Base-by-base conservation (phyloP, 2,797 vertebrate species). In the Brachyrhaphis roseni region DNA sequence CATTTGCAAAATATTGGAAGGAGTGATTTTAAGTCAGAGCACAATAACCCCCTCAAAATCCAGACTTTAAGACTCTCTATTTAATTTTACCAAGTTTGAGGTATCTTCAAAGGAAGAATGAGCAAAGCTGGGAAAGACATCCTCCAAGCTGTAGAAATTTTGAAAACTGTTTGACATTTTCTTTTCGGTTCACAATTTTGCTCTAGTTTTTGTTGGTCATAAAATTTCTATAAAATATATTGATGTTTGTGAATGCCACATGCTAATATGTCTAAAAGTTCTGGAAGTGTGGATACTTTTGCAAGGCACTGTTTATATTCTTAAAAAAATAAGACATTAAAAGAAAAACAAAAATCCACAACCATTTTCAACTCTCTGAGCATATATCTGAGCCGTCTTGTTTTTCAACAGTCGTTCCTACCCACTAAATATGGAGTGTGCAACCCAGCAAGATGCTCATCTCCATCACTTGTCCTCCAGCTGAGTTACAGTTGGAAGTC, bases 401-500 rank as follows among this genome's bases (percentile, higher is more conserved):
- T 90, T 92, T 82, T 87, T 86, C 84, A 89, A 92, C 82, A 81
- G 74, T 78, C 41, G 80, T 87, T 90, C 87, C 90, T 84, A 82
- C 88, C 78, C 75, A 77, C 82, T 82, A 57, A 83, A 84, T 81
- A 68, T 72, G 72, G 75, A 85, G 78, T 78, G 82, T 72, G 1
- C 51, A 78, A 85, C 89, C 89, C 87, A 70, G 74, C 55, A 34
- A 90, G 87, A 85, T 74, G 88, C 84, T 90, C 76, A 72, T 66
- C 79, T 82, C 78, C 79, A 15, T 74, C 78, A 78, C 86, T 78
- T 78, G 59, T 59, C 70, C 74, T 85, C 92, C 91, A 82, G 91
- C 93, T 88, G 90, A 72, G 86, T 70, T 91, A 76, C 75, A 82
- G 89, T 83, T 75, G 91, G 90, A 90, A 88, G 82, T 88, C 79